Evolutionary conservation across 2,888 invertebrate species (phyloP).

Genomic region (Anodontia alba): DNA sequence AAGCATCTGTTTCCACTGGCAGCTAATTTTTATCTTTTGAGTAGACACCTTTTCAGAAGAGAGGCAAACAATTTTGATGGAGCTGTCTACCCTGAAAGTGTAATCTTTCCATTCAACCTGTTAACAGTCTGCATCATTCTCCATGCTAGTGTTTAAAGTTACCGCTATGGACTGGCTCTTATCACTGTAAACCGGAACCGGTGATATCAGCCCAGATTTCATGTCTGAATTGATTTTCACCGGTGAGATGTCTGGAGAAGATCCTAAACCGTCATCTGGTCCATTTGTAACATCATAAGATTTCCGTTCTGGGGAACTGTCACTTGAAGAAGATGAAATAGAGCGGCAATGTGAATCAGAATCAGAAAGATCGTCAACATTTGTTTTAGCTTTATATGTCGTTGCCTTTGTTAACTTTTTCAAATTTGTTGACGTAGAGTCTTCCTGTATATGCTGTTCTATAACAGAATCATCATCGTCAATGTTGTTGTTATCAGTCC

Average conservation of each 20-base stretch:
- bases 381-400: slow-evolving; percentile 61
- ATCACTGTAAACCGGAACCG: slow-evolving; percentile 35
- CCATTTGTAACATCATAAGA: slow-evolving; percentile 55
- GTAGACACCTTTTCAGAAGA: too few species aligned
- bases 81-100: too few species aligned
- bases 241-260: slow-evolving; percentile 61
- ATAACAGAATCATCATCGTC: slow-evolving; percentile 56
- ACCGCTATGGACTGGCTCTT: slow-evolving; percentile 47
- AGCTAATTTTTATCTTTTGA: too few species aligned
- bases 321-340: slow-evolving; percentile 51
- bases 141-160: slow-evolving; percentile 39
- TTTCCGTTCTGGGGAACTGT: slow-evolving; percentile 37
- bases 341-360: slow-evolving; percentile 65
- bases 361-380: slow-evolving; percentile 68
- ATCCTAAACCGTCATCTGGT: slow-evolving; percentile 60
- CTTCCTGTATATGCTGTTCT: slow-evolving; percentile 53
- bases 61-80: too few species aligned
- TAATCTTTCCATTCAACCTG: too few species aligned
- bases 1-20: too few species aligned
- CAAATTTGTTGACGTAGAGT: slow-evolving; percentile 41
- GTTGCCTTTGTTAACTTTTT: slow-evolving; percentile 61
- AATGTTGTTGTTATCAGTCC: slow-evolving; percentile 65
- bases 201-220: slow-evolving; percentile 49
- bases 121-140: slow-evolving; percentile 20
- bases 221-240: slow-evolving; percentile 47